Base-by-base conservation (phyloP, 2,797 vertebrate genomes). In the Diglossa cyanea region DNA sequence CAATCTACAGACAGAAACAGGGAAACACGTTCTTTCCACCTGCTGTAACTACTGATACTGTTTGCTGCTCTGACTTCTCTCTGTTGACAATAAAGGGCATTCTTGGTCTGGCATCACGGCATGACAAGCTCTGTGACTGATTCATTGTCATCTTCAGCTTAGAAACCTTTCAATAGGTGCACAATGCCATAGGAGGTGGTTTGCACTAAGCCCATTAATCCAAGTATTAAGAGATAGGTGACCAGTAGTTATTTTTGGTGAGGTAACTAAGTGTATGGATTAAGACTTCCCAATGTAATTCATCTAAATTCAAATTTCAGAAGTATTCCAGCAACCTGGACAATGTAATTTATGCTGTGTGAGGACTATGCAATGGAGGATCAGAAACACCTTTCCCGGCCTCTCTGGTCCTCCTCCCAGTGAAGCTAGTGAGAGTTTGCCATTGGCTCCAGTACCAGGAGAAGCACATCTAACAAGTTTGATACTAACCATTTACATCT, bases 291-390 rank as follows among this genome's bases (percentile, higher is more conserved):
- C 48, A 42, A 0, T 12, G 9, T 57, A 81, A 60, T 6, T 35
- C 33, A 28, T 79, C 72, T 47, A 60, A 79, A 67, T 31, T 48
- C 71, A 60, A 81, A 78, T 33, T 62, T 82, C 45, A 18, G n/a
- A 88, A 72, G 62, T 45, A 48, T 65, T 68, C 65, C 24, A 50
- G 58, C 57, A 67, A 67, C n/a, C 51, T 33, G 63, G 73, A 86
- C 47, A 33, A 39, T 18, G n/a, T 79, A 33, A 84, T 86, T 90
- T 84, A 48, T 13, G 48, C 63, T 90, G 54, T 39, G 50, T 63
- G 93, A 93, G 90, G 91, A 95, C 95, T 96, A 97, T 94, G 96
- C 93, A 94, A 94, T 20, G 55, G 94, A 96, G 93, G 90, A 94
- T 67, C 94, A 97, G 94, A 96, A 90, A 85, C 0, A 30, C 33